These are phyloP conservation scores for Periophthalmus magnuspinnatus DNA, from an alignment of 2,797 vertebrate species.

Conservation along the genomic window DNA sequence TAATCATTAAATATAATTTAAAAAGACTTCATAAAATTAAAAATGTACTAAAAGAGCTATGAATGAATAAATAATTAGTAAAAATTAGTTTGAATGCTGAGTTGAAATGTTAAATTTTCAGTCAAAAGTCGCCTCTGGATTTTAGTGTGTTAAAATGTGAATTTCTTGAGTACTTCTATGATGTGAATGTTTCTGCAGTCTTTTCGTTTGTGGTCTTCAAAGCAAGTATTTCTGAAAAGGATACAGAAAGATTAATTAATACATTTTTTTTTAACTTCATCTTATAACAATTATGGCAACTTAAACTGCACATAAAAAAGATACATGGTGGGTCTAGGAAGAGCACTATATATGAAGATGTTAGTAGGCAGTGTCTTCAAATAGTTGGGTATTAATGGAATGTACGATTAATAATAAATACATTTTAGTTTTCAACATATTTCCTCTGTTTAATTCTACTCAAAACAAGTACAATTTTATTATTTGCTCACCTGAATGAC, in stretches of 20 bases:
- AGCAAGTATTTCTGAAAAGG: slow-evolving; percentile 54
- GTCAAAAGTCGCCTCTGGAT: background rate
- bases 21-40: background rate
- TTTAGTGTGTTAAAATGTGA: background rate
- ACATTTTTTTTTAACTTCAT: background rate
- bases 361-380: too few species aligned
- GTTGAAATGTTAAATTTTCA: slow-evolving; percentile 17
- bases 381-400: too few species aligned
- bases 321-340: too few species aligned
- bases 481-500: slow-evolving; percentile 63
- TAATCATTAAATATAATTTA: background rate
- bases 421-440: too few species aligned
- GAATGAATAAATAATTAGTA: slow-evolving; percentile 35
- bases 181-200: background rate
- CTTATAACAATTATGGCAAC: background rate
- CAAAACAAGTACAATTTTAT: background rate
- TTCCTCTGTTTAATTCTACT: background rate
- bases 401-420: too few species aligned
- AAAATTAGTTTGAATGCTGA: slow-evolving; percentile 13
- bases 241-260: background rate
- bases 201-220: slow-evolving; percentile 41
- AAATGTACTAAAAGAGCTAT: slow-evolving; percentile 17
- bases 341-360: too few species aligned
- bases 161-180: background rate
- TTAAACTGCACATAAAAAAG: background rate